Conservation (phyloP, 2,113 vertebrate genomes). For the Circaetus cinerascens region DNA sequence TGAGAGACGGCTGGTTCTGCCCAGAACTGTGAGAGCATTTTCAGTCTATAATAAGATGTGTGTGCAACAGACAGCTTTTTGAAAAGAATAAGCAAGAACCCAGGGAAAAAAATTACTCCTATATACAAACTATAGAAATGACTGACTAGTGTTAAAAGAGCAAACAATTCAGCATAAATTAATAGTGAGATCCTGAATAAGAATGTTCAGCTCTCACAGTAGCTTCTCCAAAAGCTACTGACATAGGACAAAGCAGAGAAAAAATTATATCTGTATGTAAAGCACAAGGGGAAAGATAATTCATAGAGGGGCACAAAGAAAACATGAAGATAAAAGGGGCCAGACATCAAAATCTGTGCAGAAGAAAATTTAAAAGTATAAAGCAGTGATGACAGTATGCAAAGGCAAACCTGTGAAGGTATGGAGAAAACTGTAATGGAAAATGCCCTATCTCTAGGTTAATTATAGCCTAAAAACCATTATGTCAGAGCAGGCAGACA, state of each 20-base stretch:
- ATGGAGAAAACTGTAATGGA: not conserved
- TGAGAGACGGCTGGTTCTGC: not conserved
- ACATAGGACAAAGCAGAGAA: not conserved
- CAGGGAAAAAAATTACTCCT: not conserved
- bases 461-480: conserved; percentile 8
- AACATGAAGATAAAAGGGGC: not conserved
- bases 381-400: not conserved
- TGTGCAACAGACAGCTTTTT: not conserved
- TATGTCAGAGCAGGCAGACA: not conserved
- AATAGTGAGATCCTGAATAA: not conserved
- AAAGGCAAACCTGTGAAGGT: not conserved
- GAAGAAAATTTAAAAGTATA: not conserved
- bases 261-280: not conserved
- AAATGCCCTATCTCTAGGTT: not conserved
- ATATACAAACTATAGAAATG: not conserved
- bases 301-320: not conserved
- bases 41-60: not conserved
- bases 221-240: not conserved
- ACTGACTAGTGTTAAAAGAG: not conserved
- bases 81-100: not conserved
- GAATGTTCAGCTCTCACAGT: not conserved
- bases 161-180: not conserved
- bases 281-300: not conserved
- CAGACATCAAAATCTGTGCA: not conserved
- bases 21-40: not conserved